Evolutionary conservation across 2,113 vertebrate genomes (phyloP).

Genomic region (Atrichornis clamosus): DNA sequence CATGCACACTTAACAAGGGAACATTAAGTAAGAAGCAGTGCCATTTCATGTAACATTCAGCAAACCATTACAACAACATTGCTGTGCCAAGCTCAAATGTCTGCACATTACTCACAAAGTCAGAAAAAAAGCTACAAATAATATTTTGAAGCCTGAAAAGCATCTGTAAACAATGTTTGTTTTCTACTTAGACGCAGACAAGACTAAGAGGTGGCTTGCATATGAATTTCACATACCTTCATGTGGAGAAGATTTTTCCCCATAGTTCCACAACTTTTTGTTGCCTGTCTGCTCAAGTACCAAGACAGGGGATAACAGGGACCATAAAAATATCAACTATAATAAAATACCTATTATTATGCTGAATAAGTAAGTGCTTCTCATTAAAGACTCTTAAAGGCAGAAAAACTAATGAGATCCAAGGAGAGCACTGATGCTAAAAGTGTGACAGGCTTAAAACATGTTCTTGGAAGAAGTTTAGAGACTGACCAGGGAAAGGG

Average conservation of each 20-base stretch:
- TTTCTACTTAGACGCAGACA: not conserved
- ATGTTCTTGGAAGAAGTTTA: not conserved
- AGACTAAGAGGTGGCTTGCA: not conserved
- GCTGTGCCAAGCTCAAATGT: not conserved
- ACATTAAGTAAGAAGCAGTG: not conserved
- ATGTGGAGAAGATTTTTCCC: not conserved
- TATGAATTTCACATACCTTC: not conserved
- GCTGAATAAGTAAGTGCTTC: not conserved
- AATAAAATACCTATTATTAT: not conserved
- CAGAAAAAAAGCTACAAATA: not conserved
- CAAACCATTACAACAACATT: not conserved
- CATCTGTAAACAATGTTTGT: not conserved
- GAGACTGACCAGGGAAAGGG: not conserved
- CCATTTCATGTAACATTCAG: not conserved
- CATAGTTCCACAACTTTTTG: not conserved
- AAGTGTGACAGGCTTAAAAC: not conserved
- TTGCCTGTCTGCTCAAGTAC: not conserved
- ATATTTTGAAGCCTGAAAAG: not conserved
- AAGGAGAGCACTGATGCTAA: not conserved
- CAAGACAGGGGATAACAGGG: not conserved
- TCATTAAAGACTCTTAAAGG: not conserved
- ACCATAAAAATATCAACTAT: not conserved
- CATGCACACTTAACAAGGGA: not conserved
- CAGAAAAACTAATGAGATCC: not conserved
- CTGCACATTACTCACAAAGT: not conserved